Base-by-base conservation (phyloP, 1,140 invertebrate species). In the Maconellicoccus hirsutus region DNA sequence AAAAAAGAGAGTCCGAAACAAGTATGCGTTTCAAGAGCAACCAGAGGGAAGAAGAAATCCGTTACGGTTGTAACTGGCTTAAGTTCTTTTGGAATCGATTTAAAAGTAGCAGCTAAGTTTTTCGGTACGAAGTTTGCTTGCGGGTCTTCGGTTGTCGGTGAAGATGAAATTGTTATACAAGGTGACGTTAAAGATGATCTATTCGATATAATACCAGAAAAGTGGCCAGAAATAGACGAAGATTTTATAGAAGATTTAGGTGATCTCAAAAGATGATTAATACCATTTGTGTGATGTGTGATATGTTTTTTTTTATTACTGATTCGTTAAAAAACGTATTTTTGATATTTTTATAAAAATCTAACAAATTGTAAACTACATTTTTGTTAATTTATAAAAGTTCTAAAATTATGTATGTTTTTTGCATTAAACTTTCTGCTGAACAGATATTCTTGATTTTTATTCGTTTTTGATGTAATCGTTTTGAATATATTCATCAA, bases 91-190 rank as follows among this genome's bases (percentile, higher is more conserved):
- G 94, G 93, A 78, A 97, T 99, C 79, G 96, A 99, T 82, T 81
- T 99, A 63, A 99, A 99, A 83, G 91, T 94, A 73, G 98, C 98
- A 70, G 90, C 94, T 59, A 99, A 99, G 80, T 96, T 95, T 79
- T 99, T 99, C 83, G 93, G 94, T 38, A 91, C 90, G 71, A 94
- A 93, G 80, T 99, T 99, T 85, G 95, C 97, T 6, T 99, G 97
- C 84, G 96, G 97, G 10, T 96, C 95, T 19, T 98, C 96, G 21
- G 94, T 99, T 0, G 98, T 95, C 38, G 96, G 94, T 14, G 94
- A 98, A 73, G 96, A 99, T 85, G 98, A 99, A 83, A 98, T 99
- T 78, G 96, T 98, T 6, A 98, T 99, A 79, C 97, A 99, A 82
- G 97, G 93, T 71, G 94, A 96, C 82, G 92, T 98, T 0, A 98